Base-by-base conservation (phyloP, 2,888 invertebrate genomes). In the Siphonodentalium dalli region DNA sequence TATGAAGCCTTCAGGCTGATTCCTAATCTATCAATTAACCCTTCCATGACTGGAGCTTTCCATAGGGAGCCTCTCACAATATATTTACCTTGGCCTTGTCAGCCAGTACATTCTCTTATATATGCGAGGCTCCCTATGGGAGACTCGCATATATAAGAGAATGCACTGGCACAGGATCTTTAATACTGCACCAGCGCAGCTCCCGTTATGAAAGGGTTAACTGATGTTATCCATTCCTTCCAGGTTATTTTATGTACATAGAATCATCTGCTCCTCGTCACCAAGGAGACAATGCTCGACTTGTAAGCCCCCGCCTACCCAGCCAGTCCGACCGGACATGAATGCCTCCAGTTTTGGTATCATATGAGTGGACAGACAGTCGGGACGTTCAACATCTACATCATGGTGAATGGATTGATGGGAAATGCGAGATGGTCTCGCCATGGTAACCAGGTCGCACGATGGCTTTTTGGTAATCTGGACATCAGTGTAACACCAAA, bases 241-340 rank as follows among this genome's bases (percentile, higher is more conserved):
- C 55, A 72, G 74, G 77, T 20, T 68, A 71, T 54, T 77, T 73
- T 58, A 56, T 74, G 31, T 74, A 70, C 55, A 70, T 73, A 23
- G 74, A 73, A 47, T 55, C 69, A 5, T 71, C 85, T 3, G 84
- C 84, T 59, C 86, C 87, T 0, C 78, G 86, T 37, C 68, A 83
- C 54, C 84, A 85, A 3, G 87, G 86, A 1, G 86, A 87, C 67
- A 78, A 79, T 21, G 87, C 87, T 0, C 77, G 85, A 23, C 58
- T 75, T 18, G 57, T 62, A 20, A 68, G 69, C 40, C 69, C n/a
- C 69, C 6, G 43, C 47, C 31, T 68, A 64, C 45, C 42, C 42
- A n/a, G 55, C 65, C 31, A 44, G 45, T 9, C 13, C 46, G 29
- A 44, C 49, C 40, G 59, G 61, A 13, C 31, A 50, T 7, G 59